Percentiles rank a stretch among this genome's conserved stretches.
Evolutionary conservation across 2,888 invertebrate species (phyloP).

Genomic region (Steinernema hermaphroditum): DNA sequence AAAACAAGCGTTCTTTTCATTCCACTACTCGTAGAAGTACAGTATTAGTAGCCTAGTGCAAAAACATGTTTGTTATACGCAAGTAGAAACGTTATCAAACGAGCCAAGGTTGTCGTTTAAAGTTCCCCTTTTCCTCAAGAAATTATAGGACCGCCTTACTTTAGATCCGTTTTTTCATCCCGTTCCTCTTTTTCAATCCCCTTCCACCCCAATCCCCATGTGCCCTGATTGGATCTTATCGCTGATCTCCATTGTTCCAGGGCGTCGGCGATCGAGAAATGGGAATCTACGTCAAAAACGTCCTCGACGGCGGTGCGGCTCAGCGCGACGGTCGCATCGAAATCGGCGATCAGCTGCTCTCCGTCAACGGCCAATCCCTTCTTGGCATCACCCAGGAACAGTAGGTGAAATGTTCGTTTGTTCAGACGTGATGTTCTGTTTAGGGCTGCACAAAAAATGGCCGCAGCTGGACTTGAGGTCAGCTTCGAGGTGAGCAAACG

Average conservation of each 20-base stretch:
- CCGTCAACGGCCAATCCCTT: constrained; percentile 93
- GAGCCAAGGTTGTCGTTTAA: too few relatives aligned
- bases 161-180: too few relatives aligned
- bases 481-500: constrained; percentile 94
- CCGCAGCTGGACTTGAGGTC: constrained; percentile 88
- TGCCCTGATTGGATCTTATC: too few relatives aligned
- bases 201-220: too few relatives aligned
- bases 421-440: neutral
- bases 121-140: too few relatives aligned
- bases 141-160: too few relatives aligned
- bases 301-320: constrained; percentile 78
- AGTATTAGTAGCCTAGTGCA: too few relatives aligned
- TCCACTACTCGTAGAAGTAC: too few relatives aligned
- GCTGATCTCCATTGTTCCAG: constrained; percentile 67
- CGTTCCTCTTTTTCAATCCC: too few relatives aligned
- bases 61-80: too few relatives aligned
- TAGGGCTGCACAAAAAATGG: constrained; percentile 92
- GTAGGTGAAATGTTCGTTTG: constrained; percentile 67
- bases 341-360: constrained; percentile 92
- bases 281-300: constrained; percentile 98
- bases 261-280: constrained; percentile 80
- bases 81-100: too few relatives aligned
- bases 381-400: constrained; percentile 78
- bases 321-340: constrained; percentile 85
- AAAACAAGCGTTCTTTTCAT: too few relatives aligned